Conservation (phyloP, 2,113 vertebrate species). For the Tragelaphus strepsiceros region DNA sequence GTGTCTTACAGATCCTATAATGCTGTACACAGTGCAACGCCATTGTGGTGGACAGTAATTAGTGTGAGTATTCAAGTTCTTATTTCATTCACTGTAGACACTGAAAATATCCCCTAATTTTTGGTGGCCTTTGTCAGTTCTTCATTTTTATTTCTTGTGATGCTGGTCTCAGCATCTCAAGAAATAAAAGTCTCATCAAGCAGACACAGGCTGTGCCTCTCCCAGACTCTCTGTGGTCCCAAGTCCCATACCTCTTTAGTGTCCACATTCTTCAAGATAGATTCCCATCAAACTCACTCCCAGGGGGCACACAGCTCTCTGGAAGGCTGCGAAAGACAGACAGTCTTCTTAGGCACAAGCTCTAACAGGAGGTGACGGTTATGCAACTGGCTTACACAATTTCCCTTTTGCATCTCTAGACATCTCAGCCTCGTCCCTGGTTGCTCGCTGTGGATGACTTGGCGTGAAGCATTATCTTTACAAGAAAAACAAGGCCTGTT, state of each 20-base stretch:
- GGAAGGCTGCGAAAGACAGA: background rate
- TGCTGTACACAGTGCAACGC: background rate
- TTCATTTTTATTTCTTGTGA: background rate
- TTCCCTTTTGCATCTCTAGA: background rate
- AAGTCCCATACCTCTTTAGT: background rate
- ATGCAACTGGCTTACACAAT: background rate
- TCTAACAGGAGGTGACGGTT: background rate
- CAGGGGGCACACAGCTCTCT: background rate
- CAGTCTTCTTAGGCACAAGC: background rate
- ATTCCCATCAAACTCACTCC: fast-evolving
- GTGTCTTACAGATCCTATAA: background rate
- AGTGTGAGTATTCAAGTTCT: background rate
- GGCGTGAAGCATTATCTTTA: background rate
- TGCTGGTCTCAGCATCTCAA: no score
- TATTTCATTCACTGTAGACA: background rate
- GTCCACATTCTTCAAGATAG: background rate
- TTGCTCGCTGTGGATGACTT: background rate
- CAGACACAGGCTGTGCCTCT: fast-evolving
- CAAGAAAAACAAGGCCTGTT: background rate
- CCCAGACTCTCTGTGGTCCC: background rate
- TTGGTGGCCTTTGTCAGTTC: no score
- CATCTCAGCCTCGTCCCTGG: background rate
- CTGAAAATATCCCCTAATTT: background rate
- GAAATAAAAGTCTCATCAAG: background rate
- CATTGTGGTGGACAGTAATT: no score